These are phyloP conservation scores for Plagiodera versicolora DNA, from an alignment of 2,888 invertebrate genomes.

Conservation along the genomic window DNA sequence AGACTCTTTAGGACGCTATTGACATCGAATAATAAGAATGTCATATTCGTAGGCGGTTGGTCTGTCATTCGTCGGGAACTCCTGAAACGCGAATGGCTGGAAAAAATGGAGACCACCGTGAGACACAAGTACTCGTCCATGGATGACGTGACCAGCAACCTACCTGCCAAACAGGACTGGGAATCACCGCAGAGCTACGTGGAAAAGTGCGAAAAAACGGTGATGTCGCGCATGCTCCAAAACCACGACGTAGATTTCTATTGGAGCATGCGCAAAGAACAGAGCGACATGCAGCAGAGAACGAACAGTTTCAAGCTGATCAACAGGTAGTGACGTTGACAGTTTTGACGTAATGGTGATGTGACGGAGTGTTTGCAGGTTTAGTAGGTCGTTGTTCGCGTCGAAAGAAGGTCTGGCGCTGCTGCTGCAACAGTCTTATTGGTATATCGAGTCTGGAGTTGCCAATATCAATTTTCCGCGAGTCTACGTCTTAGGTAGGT, in stretches of 20 bases:
- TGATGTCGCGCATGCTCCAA: conserved; percentile 73
- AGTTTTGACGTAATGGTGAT: too few relatives aligned
- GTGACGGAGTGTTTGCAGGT: conserved; percentile 45
- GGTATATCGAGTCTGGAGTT: conserved; percentile 81
- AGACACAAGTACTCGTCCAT: conserved; percentile 32
- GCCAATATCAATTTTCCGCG: conserved; percentile 82
- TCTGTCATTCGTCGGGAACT: conserved; percentile 71
- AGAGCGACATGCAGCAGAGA: conserved; percentile 69
- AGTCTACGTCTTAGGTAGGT: conserved; percentile 73
- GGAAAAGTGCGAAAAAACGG: conserved; percentile 66
- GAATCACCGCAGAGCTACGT: conserved; percentile 55
- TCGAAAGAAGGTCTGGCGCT: conserved; percentile 87
- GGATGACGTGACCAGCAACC: conserved; percentile 51
- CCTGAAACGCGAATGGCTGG: conserved; percentile 72
- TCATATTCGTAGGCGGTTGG: conserved; percentile 66
- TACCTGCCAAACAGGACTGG: conserved; percentile 52
- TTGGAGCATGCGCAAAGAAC: conserved; percentile 87
- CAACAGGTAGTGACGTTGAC: conserved; percentile 58
- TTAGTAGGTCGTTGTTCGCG: conserved; percentile 84
- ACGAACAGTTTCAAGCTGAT: conserved; percentile 69
- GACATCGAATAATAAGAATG: too few relatives aligned
- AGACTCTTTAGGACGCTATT: too few relatives aligned
- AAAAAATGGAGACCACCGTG: conserved; percentile 60
- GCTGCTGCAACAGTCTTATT: conserved; percentile 79
- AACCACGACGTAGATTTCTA: conserved; percentile 83